Base-by-base conservation (phyloP, 2,113 vertebrate species). In the Protobothrops flavoviridis region DNA sequence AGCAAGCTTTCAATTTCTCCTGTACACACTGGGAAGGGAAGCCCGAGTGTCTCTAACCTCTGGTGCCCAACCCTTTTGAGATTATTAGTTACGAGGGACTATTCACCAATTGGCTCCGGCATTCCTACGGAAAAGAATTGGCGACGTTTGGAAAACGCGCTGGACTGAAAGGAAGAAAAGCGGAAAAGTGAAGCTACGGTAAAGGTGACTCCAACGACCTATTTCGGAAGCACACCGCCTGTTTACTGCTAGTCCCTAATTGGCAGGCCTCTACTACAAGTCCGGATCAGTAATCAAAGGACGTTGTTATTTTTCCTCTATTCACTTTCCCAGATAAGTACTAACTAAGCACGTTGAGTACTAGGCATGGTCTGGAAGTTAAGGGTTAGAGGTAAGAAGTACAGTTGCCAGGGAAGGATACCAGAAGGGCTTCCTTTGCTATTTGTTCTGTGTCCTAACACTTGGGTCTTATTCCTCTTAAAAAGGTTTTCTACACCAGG, bases 11-110 rank as follows among this genome's bases (percentile, higher is more conserved):
- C 52, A 5, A 21, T 13, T 50, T 57, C 33, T 59, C 43, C 39
- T 7, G 85, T 21, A 85, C 93, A 50, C 39, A 13, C 26, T 85
- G 93, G 90, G 87, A 93, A 89, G 61, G 55, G 61, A 81, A 89
- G 53, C 33, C 33, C 91, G 29, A 1, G 50, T 48, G 24, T 10
- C 43, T 43, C 8, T 52, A 13, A 21, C 21, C 45, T 1, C 45
- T 8, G 29, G 50, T 33, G 29, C 86, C 8, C 7, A 50, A 39
- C 23, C 2, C 24, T 33, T 24, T 21, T 6, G 3, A 7, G 23
- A 21, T 53, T n/a, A 87, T 53, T n/a, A 87, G 85, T 50, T 13
- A 87, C 86, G 59, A 45, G 91, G 24, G 39, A 69, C 57, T n/a
- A 33, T 3, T 23, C 23, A 45, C 24, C 5, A 55, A 26, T 3